Conservation (phyloP, 2,888 invertebrate genomes). For the Dorcus parallelipipedus region DNA sequence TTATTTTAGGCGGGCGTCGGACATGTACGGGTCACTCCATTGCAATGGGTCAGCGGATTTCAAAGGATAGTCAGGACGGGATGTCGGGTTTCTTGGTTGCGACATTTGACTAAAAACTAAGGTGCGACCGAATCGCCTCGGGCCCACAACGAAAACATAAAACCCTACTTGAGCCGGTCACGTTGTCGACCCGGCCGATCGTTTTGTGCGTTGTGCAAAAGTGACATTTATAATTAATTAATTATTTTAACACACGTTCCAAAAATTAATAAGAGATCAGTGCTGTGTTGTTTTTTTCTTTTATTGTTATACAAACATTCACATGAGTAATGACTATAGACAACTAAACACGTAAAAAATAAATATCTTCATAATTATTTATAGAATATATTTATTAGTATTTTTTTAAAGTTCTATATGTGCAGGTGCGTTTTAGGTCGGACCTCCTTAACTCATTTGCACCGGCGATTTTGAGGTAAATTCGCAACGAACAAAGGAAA, state of each 20-base stretch:
- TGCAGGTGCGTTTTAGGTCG: conserved; percentile 32
- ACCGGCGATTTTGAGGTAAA: neutral
- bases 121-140: conserved; percentile 25
- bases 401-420: conserved; percentile 31
- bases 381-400: conserved; percentile 36
- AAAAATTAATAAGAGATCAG: conserved; percentile 43
- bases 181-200: neutral
- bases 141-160: neutral
- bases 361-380: conserved; percentile 36
- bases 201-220: conserved; percentile 41
- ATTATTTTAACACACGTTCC: conserved; percentile 39
- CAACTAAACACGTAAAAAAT: conserved; percentile 44
- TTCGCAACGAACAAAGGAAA: neutral
- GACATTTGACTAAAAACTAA: conserved; percentile 36
- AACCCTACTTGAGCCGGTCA: neutral
- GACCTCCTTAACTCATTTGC: conserved; percentile 38
- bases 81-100: conserved; percentile 32
- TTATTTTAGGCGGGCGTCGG: conserved; percentile 27
- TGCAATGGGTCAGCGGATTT: conserved; percentile 27
- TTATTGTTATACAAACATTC: conserved; percentile 38
- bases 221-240: conserved; percentile 38
- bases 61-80: conserved; percentile 23
- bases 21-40: conserved; percentile 26
- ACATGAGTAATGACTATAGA: conserved; percentile 40
- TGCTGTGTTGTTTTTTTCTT: conserved; percentile 36